These are phyloP conservation scores for Megaceryle alcyon DNA, from an alignment of 2,797 vertebrate genomes.

Conservation along the genomic window DNA sequence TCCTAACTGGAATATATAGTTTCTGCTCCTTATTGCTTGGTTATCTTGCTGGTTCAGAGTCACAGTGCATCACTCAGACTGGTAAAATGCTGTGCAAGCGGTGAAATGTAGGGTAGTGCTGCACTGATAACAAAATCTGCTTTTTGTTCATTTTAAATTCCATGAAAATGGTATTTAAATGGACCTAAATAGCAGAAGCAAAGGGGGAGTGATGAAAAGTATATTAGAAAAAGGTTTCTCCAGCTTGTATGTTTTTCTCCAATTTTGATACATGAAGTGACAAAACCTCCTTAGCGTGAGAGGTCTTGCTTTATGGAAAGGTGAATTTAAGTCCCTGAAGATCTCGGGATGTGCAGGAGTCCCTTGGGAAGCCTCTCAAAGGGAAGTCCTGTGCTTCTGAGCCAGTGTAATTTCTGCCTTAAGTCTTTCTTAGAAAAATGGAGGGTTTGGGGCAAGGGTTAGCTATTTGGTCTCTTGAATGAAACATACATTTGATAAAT, in stretches of 20 bases:
- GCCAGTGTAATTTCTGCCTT: neutral
- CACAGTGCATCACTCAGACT: accelerated
- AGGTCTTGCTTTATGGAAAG: neutral
- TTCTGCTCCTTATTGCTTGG: neutral
- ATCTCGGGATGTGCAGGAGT: accelerated
- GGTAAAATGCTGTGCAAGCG: neutral
- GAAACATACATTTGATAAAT: neutral
- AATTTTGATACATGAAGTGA: neutral
- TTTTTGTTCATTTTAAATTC: neutral
- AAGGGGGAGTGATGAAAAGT: neutral
- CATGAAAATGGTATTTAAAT: neutral
- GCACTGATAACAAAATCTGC: neutral
- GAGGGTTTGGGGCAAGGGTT: neutral
- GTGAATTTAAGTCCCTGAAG: neutral
- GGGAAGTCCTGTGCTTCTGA: neutral
- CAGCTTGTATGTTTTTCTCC: neutral
- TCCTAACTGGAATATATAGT: neutral
- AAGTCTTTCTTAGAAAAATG: neutral
- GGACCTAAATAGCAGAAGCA: neutral
- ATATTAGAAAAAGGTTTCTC: neutral
- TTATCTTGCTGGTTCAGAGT: neutral
- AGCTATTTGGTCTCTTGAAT: neutral
- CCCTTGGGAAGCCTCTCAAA: neutral
- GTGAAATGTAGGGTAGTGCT: neutral
- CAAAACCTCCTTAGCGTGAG: neutral